phyloP scores from a whole-genome alignment of 2,113 vertebrate genomes.

The Sceloporus tristichus region DNA sequence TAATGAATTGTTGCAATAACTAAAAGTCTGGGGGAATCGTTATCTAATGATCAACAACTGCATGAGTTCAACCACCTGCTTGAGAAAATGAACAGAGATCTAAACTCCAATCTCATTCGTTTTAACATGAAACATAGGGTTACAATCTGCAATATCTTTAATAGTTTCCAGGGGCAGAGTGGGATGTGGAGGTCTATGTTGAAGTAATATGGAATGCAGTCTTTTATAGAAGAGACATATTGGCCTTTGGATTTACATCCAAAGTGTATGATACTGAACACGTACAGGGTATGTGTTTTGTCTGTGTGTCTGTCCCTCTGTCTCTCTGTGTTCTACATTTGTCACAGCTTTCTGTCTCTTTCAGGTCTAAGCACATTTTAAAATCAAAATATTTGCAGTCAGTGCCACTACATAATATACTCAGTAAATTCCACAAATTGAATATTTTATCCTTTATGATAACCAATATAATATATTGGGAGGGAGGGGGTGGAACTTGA shows the following conservation, averaged over 20 bases:
- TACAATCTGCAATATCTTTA: not conserved
- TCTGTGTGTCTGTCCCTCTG: too few species aligned
- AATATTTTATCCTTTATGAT: not conserved
- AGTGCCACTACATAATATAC: not conserved
- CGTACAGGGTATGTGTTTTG: not conserved
- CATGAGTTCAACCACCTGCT: conserved; percentile 54
- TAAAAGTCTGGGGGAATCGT: conserved; percentile 46
- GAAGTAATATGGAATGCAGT: conserved; percentile 31
- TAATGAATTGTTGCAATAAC: conserved; percentile 62
- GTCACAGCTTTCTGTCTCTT: not conserved
- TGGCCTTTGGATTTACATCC: not conserved
- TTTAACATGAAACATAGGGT: not conserved
- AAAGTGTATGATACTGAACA: not conserved
- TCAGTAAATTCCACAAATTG: not conserved
- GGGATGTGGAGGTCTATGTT: not conserved
- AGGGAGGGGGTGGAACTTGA: too few species aligned
- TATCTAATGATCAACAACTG: conserved; percentile 57
- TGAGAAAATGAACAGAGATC: conserved; percentile 44
- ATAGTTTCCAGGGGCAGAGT: not conserved
- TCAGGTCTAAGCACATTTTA: not conserved
- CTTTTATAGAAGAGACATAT: conserved; percentile 28
- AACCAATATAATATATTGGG: not conserved
- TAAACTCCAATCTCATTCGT: conserved; percentile 31
- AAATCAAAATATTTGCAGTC: not conserved
- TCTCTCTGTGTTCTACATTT: not conserved